Evolutionary conservation across 2,797 vertebrate genomes (phyloP), one percentile per base, ranked within the genome.

Genomic region (Natrix natrix): DNA sequence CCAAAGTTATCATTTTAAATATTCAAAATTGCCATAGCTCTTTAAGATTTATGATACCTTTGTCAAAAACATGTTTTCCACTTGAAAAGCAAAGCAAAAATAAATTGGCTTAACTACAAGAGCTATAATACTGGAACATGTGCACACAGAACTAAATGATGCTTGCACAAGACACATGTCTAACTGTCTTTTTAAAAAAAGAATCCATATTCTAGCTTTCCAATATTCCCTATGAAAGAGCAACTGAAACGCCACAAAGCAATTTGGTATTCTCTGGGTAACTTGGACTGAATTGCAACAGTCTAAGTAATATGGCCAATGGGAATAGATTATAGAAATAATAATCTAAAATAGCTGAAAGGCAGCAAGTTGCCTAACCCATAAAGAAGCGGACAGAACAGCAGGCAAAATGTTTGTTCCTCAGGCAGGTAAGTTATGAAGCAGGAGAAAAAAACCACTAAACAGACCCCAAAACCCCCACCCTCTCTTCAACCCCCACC

Each of bases 401-500:
- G 59, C 78, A 69, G 60, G n/a, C 3, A 28, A 66, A 56, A 90
- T 90, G 48, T 16, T 55, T 28, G 54, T 74, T 56, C 87, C 61
- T 48, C 61, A 59, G 37, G 37, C 83, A 93, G 92, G 92, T 93
- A 91, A 87, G 20, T 89, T 91, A 91, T 90, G 32, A n/a, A 74
- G 61, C 37, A 87, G 12, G 22, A 90, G 37, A 24, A 37, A 48
- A 48, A 1, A 48, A 43, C 43, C 43, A 43, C 43, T 3, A 5
- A 20, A 78, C 4, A 22, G 43, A 66, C 86, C 16, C 90, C 43
- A 26, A 60, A 22, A 22, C 59, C 16, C 48, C 48, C 0, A 5
- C 48, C 48, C 48, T 7, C 59, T 12, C 60, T 57, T 83, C 43
- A 28, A 60, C 32, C 59, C 43, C 89, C 89, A 63, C 69, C 57